Evolutionary conservation across 92 coral and sea anemone species (phyloP), one percentile per base, ranked within the genome.

Genomic region (Heliopora coerulea): DNA sequence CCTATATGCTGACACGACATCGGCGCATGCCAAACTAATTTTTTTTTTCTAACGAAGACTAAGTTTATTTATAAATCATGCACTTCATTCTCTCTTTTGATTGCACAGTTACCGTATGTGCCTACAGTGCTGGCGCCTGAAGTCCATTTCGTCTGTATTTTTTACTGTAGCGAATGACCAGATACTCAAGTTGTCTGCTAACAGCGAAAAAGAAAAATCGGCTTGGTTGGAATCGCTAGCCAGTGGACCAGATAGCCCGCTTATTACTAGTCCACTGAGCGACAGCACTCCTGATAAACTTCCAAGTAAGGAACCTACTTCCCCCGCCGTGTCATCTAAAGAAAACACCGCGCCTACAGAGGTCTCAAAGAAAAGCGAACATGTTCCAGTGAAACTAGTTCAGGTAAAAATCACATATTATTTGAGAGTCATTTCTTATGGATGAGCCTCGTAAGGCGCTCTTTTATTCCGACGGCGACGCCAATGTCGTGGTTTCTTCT

Each of bases 201-300:
- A 95, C 68, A 96, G 89, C 63, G 85, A 90, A 27, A 86, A 86
- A 20, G 99, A 95, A 80, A 95, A 95, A 68, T 46, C 78, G 23
- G 89, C 96, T 19, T 95, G 99, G 99, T 65, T 95, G 62, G 99
- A 95, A 41, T 82, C 88, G 17, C 81, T 93, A 15, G 64, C 74
- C 75, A 20, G 93, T 86, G 52, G 90, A 89, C 60, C 91, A 81
- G 75, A 52, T 28, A 91, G 96, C 56, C 81, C 85, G 8, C 78
- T 70, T 28, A 76, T 73, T 9, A 29, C 75, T 2, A 77, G 78
- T 12, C 87, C 91, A n/a, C 42, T 61, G 19, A 34, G 68, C 26
- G 74, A 84, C 28, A 81, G 83, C 60, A 68, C 91, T 29, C 83
- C 96, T 21, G 79, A 64, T 46, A 65, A 74, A 31, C 60, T 54